A percentile compares a stretch with the other conserved stretches of the same genome.
These are phyloP conservation scores for Drosophila erecta DNA, from an alignment of 1,140 invertebrate genomes.

Conservation along the genomic window DNA sequence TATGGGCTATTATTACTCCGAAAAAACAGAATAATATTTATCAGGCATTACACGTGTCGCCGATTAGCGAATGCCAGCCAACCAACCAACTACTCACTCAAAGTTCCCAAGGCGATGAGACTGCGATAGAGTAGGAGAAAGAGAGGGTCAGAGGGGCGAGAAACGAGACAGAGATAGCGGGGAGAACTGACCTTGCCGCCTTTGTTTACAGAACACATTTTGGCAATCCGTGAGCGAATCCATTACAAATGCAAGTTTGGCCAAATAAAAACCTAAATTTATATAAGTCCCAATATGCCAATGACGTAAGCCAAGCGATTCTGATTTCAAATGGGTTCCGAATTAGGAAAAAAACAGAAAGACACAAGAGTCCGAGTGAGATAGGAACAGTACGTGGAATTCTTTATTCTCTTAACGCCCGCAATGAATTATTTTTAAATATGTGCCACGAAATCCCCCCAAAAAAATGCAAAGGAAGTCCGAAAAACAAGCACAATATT, in stretches of 20 bases:
- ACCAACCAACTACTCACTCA: slow-evolving; percentile 15
- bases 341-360: slow-evolving; percentile 29
- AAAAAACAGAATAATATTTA: slow-evolving; percentile 35
- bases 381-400: slow-evolving; percentile 12
- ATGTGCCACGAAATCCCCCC: slow-evolving; percentile 46
- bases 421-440: slow-evolving; percentile 50
- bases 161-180: slow-evolving; percentile 1
- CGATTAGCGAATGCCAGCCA: slow-evolving; percentile 57
- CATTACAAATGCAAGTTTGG: slow-evolving; percentile 60
- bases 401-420: slow-evolving; percentile 27
- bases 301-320: slow-evolving; percentile 53
- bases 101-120: slow-evolving; percentile 25
- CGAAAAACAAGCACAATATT: slow-evolving; percentile 17
- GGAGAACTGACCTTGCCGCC: slow-evolving; percentile 53
- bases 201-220: slow-evolving; percentile 53
- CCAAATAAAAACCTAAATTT: slow-evolving; percentile 33
- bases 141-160: slow-evolving; percentile 11
- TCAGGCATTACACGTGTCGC: slow-evolving; percentile 68
- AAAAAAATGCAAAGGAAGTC: slow-evolving; percentile 14
- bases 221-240: slow-evolving; percentile 43
- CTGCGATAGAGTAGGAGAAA: slow-evolving; percentile 2
- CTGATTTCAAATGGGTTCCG: slow-evolving; percentile 14
- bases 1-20: slow-evolving; percentile 13
- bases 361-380: slow-evolving; percentile 7
- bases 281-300: slow-evolving; percentile 28